A percentile compares a stretch with the other conserved stretches of the same genome.
These are phyloP conservation scores for Hypercompe scribonia DNA, from an alignment of 2,888 invertebrate genomes.

Conservation along the genomic window DNA sequence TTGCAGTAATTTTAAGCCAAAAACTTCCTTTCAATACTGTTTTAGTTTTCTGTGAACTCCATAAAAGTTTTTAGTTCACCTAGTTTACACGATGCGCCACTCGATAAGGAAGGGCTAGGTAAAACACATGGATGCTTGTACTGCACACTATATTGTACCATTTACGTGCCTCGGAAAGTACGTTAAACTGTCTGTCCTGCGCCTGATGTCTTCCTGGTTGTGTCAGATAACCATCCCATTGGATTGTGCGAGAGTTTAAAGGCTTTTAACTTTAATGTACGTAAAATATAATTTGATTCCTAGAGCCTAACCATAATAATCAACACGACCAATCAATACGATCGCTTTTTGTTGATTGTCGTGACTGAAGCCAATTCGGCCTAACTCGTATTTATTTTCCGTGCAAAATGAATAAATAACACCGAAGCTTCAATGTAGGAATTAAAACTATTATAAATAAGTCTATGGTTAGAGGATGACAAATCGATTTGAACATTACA, in stretches of 20 bases:
- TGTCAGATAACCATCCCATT: no score
- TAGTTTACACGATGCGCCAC: background rate
- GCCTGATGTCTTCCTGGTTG: no score
- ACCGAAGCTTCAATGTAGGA: constrained; percentile 33
- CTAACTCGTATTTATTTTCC: constrained; percentile 32
- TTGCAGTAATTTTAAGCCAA: constrained; percentile 7
- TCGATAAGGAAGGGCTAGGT: background rate
- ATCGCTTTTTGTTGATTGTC: constrained; percentile 22
- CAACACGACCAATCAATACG: constrained; percentile 5
- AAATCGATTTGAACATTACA: constrained; percentile 32
- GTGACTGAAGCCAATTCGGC: constrained; percentile 32
- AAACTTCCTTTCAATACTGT: background rate
- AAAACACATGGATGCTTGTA: background rate
- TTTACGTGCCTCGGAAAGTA: no score
- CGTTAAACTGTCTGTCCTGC: no score
- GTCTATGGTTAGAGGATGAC: constrained; percentile 27
- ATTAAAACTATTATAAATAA: constrained; percentile 40
- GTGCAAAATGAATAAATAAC: constrained; percentile 51
- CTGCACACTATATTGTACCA: background rate
- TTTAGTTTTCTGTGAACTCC: background rate
- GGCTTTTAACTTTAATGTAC: no score
- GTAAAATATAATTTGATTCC: background rate
- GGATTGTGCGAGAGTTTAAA: background rate
- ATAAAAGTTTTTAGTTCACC: background rate
- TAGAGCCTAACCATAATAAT: background rate